Evolutionary conservation across 1,140 invertebrate species (phyloP), one percentile per base, ranked within the genome.

Genomic region (Teleopsis dalmanni): DNA sequence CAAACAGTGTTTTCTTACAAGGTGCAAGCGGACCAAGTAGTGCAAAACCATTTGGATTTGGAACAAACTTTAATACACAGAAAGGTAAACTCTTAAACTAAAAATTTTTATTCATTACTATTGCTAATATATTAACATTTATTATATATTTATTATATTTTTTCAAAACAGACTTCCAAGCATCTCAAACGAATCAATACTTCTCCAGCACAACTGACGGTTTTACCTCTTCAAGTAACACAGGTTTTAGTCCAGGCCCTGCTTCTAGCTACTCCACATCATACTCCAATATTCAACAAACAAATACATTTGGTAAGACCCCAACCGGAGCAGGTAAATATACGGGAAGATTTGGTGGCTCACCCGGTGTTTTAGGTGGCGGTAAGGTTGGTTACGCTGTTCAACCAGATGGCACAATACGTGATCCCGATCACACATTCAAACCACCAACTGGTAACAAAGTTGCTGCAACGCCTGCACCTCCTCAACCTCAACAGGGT

Each of bases 331-430:
- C 14, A 41, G 41, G 35, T 34, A 53, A 54, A 42, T 50, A 44
- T 33, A 31, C 44, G 33, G 11, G 46, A 48, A 7, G 45, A 40
- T 70, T 70, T 49, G 65, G 66, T 1, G 66, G 59, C 4, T 57
- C 65, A 0, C 46, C 66, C 0, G 66, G 66, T 9, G 38, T 69
- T 22, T 50, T 55, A 33, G 54, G 51, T 7, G 34, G 40, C 14
- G 47, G 48, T n/a, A 50, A 37, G 29, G 3, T 34, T 6, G 51
- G 51, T n/a, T 52, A 35, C 26, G 51, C 31, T 10, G 38, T 52
- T 22, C 37, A 33, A 42, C 11, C 43, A 25, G 37, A 51, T 40
- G 49, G 49, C 16, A 27, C 31, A 10, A 37, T 44, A 6, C 26
- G 36, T 2, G 26, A 22, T 13, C 5, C 48, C 4, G 33, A 37